Evolutionary conservation across 2,113 vertebrate genomes (phyloP).

Genomic region (Pardalotus punctatus): DNA sequence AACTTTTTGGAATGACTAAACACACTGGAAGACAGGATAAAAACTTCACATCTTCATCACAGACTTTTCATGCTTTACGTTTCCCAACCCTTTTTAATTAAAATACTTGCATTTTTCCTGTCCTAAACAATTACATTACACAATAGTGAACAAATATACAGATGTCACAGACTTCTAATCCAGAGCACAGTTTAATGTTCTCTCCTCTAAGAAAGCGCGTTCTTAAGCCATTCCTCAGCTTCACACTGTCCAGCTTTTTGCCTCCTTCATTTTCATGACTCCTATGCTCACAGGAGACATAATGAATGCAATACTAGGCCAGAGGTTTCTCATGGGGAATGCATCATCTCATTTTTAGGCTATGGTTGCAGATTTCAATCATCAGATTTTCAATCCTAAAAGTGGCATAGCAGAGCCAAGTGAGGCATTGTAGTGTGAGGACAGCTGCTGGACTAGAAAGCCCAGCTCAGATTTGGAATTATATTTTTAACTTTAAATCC

Average conservation of each 20-base stretch:
- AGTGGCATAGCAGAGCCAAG: background rate
- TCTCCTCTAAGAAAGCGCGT: background rate
- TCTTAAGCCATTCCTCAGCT: background rate
- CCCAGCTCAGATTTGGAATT: background rate
- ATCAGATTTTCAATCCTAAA: background rate
- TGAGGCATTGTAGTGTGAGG: background rate
- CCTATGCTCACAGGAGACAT: background rate
- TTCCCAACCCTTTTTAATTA: background rate
- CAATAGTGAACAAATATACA: background rate
- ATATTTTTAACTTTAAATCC: background rate
- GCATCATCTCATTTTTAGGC: background rate
- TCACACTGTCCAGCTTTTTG: background rate
- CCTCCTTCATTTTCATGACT: background rate
- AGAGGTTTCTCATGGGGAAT: background rate
- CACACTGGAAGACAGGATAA: background rate
- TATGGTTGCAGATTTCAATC: background rate
- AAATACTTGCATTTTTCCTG: background rate
- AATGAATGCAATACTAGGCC: background rate
- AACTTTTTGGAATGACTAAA: slow-evolving; percentile 30
- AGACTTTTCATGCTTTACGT: background rate
- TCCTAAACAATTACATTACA: background rate
- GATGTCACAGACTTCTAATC: background rate
- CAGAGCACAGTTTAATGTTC: background rate
- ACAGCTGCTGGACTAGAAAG: background rate
- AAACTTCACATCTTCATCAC: slow-evolving; percentile 19